These are phyloP conservation scores for Cryptotis parvus DNA, from an alignment of 2,113 vertebrate genomes.

Conservation along the genomic window DNA sequence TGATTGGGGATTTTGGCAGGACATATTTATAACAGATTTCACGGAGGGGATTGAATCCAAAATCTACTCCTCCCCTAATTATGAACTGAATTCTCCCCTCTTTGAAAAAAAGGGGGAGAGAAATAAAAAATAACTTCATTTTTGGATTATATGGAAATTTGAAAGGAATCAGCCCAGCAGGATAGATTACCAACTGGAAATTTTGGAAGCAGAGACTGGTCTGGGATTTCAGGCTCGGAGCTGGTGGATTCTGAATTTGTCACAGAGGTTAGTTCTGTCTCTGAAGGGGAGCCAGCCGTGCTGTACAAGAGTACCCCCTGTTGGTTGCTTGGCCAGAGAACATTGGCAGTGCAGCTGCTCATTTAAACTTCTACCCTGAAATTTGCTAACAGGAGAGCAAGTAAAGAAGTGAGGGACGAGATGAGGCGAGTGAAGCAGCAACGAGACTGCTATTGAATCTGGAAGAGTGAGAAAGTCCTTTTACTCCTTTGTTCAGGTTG, in stretches of 20 bases:
- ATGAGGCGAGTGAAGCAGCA: neutral
- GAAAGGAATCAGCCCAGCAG: constrained; percentile 56
- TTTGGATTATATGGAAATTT: constrained; percentile 67
- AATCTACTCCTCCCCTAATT: constrained; percentile 86
- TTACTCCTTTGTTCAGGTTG: neutral
- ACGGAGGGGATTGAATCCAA: constrained; percentile 83
- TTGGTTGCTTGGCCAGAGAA: constrained; percentile 78
- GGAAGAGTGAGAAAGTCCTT: neutral
- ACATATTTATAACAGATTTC: constrained; percentile 88
- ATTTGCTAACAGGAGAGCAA: constrained; percentile 78
- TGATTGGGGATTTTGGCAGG: constrained; percentile 88
- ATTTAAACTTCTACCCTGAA: constrained; percentile 88
- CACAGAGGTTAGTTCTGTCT: constrained; percentile 75
- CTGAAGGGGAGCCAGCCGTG: constrained; percentile 76
- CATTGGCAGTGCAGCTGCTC: constrained; percentile 88
- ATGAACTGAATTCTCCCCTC: constrained; percentile 77
- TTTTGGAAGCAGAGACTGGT: constrained; percentile 77
- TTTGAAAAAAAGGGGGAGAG: neutral
- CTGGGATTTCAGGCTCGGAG: constrained; percentile 74
- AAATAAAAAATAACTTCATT: constrained; percentile 52
- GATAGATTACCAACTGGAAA: constrained; percentile 76
- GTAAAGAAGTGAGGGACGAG: constrained; percentile 17
- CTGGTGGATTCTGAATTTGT: constrained; percentile 76
- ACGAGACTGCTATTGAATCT: neutral
- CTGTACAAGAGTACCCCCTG: constrained; percentile 75